Conservation (phyloP, 35 echinoderm and acorn worm genomes). For the Apostichopus californicus region DNA sequence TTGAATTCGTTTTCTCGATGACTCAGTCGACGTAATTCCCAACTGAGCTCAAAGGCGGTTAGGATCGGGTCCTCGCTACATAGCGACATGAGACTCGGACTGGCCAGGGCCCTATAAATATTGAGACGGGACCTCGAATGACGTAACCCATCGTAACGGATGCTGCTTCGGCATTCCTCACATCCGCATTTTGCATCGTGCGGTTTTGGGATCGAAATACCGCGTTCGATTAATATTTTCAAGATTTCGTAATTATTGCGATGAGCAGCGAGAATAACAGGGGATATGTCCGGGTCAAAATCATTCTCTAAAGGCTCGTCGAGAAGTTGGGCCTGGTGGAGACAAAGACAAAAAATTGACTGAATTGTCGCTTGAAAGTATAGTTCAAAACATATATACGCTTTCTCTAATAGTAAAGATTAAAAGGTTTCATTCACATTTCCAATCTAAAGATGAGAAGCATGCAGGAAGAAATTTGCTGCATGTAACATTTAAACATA, state of each 20-base stretch:
- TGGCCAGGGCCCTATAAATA: constrained; percentile 87
- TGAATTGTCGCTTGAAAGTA: too few relatives aligned
- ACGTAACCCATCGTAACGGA: constrained; percentile 86
- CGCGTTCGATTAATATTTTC: constrained; percentile 89
- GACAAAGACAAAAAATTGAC: neutral
- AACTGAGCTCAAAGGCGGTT: constrained; percentile 95
- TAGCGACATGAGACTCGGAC: constrained; percentile 92
- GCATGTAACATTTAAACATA: too few relatives aligned
- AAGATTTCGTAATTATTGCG: constrained; percentile 99
- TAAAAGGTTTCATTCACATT: too few relatives aligned
- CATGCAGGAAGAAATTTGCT: too few relatives aligned
- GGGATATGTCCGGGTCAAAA: constrained; percentile 85
- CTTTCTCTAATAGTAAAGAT: too few relatives aligned
- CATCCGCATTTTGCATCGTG: constrained; percentile 97
- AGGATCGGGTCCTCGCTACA: constrained; percentile 95
- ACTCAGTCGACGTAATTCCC: constrained; percentile 89
- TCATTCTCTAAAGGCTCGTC: constrained; percentile 84
- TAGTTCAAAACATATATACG: too few relatives aligned
- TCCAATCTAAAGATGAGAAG: too few relatives aligned
- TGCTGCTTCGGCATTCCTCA: constrained; percentile 91
- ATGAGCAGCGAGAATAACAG: constrained; percentile 94
- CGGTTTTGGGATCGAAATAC: constrained; percentile 95
- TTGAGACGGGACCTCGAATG: constrained; percentile 93
- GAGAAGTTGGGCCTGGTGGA: constrained; percentile 76
- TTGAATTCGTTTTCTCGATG: constrained; percentile 99